These are phyloP conservation scores for Polylopha cassiicola DNA, from an alignment of 2,888 invertebrate species.

Conservation along the genomic window DNA sequence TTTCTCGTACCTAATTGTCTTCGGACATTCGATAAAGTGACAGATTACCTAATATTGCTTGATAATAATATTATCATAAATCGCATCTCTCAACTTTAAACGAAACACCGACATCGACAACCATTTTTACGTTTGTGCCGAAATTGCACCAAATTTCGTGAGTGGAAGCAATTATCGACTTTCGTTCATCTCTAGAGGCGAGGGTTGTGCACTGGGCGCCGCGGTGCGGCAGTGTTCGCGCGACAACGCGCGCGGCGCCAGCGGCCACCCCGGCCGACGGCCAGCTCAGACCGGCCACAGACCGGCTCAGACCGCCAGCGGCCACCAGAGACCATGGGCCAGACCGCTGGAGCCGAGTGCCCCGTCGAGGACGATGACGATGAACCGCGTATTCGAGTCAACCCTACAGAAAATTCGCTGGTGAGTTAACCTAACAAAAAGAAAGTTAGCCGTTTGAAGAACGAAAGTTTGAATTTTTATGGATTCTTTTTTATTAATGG, in stretches of 20 bases:
- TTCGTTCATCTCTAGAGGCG: conserved; percentile 38
- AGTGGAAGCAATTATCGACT: conserved; percentile 11
- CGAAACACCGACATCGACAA: too few species aligned
- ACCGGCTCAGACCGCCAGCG: conserved; percentile 28
- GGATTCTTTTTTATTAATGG: too few species aligned
- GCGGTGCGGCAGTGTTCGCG: conserved; percentile 64
- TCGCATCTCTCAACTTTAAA: too few species aligned
- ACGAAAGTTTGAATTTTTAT: too few species aligned
- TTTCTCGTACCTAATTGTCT: too few species aligned
- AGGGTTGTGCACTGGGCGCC: conserved; percentile 40
- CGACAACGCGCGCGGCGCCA: conserved; percentile 46
- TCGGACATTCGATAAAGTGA: too few species aligned
- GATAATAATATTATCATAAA: too few species aligned
- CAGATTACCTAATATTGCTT: too few species aligned
- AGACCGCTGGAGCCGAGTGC: conserved; percentile 71
- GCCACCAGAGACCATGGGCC: conserved; percentile 79
- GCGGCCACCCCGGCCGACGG: conserved; percentile 29
- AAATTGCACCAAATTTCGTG: conserved; percentile 2
- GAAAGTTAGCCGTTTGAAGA: too few species aligned
- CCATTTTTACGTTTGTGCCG: too few species aligned
- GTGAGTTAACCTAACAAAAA: too few species aligned
- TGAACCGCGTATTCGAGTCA: conserved; percentile 70
- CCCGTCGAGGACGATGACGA: conserved; percentile 72
- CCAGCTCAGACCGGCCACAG: conserved; percentile 23
- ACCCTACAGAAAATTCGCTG: conserved; percentile 72